Evolutionary conservation across 2,888 invertebrate species (phyloP).

Genomic region (Limnephilus marmoratus): DNA sequence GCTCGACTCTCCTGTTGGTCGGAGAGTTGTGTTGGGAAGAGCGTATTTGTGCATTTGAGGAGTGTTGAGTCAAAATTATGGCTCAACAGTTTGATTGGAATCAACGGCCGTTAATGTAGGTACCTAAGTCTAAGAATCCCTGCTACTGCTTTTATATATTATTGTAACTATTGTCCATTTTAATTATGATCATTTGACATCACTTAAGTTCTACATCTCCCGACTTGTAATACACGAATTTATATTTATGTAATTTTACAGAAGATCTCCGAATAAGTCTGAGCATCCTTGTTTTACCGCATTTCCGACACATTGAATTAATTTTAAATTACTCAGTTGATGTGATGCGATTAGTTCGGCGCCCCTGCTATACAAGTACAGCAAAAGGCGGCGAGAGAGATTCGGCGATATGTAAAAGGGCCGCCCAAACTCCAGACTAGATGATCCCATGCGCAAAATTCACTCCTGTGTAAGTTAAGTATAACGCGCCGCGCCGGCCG

Average conservation of each 20-base stretch:
- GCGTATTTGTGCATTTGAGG: no score
- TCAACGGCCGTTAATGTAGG: no score
- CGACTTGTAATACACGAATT: background rate
- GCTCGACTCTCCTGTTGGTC: no score
- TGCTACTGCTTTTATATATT: no score
- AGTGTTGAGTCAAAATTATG: no score
- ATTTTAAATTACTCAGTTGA: background rate
- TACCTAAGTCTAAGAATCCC: no score
- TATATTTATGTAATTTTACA: background rate
- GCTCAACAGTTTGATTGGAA: no score
- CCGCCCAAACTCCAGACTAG: background rate
- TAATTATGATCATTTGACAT: no score
- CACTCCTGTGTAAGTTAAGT: constrained; percentile 46
- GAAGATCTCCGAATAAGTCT: background rate
- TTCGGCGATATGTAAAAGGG: background rate
- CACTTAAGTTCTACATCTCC: background rate
- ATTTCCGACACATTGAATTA: background rate
- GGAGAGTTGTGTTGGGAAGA: no score
- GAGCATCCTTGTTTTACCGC: background rate
- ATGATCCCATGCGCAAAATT: constrained; percentile 57
- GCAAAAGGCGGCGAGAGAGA: background rate
- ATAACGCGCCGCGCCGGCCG: constrained; percentile 52
- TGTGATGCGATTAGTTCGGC: constrained; percentile 7
- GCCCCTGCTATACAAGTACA: constrained; percentile 9
- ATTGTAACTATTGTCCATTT: no score